Base-by-base conservation (phyloP, 92 coral and sea anemone genomes). In the Parazoanthus atlanticus region DNA sequence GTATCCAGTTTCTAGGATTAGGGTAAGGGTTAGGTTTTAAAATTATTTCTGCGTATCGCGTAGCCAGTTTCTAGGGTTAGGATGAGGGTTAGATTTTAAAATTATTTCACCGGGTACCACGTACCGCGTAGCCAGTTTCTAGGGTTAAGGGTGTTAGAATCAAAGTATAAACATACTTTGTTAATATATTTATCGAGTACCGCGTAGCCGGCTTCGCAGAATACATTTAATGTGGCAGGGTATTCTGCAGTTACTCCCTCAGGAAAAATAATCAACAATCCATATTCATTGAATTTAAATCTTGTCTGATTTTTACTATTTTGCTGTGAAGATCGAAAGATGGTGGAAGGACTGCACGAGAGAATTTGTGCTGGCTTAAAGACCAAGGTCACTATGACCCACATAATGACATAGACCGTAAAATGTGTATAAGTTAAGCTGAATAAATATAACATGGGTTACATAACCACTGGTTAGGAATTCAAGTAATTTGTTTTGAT, bases 371-470 rank as follows among this genome's bases (percentile, higher is more conserved):
- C 74, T 69, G 36, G 74, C 74, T 70, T 11, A 70, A 70, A 28
- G 36, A 70, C 34, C 74, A 70, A 70, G 74, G 74, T 70, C 74
- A 70, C 74, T 70, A 70, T 70, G 74, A 70, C 74, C 30, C 74
- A 70, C 34, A 70, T 70, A 70, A 70, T 70, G 74, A 70, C 74
- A 70, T 13, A 70, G 74, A 70, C 31, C 19, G 74, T 8, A 28
- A n/a, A 70, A 70, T 70, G 74, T 29, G 34, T 70, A 70, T 70
- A 10, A 67, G 73, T 67, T 67, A n/a, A 70, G 75, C 15, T 9
- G 36, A 29, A 70, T 69, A 69, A 69, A 26, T 70, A 70, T 29
- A 29, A 70, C 74, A 70, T 28, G 74, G 74, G 30, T 70, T 70
- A 70, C 73, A 70, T 70, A 28, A 7, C 13, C 74, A 29, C 28